Percentiles rank a stretch among this genome's conserved stretches.
phyloP scores from a whole-genome alignment of 2,888 invertebrate genomes.

The Mallateleia sp. region DNA sequence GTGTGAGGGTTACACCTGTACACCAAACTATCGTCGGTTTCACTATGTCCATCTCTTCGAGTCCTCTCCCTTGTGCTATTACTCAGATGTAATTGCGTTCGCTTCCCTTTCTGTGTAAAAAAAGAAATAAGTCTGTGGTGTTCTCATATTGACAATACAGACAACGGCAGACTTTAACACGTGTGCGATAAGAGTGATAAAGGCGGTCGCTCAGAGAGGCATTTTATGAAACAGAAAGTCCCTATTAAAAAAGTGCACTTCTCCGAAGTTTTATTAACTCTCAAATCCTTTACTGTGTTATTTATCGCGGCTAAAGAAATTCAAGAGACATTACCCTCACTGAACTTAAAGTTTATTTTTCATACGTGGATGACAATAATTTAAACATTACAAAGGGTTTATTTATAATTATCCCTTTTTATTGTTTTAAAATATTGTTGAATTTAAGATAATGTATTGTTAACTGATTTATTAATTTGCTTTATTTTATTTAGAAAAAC shows the following conservation, averaged over 20 bases:
- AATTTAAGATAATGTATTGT: too few relatives aligned
- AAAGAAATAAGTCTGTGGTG: constrained; percentile 65
- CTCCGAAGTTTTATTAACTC: constrained; percentile 71
- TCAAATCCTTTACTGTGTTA: constrained; percentile 48
- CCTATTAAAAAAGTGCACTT: constrained; percentile 68
- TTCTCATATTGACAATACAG: constrained; percentile 74
- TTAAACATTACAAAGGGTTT: too few relatives aligned
- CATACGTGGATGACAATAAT: too few relatives aligned
- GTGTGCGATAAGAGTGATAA: constrained; percentile 76
- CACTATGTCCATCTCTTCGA: constrained; percentile 65
- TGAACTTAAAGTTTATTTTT: neutral
- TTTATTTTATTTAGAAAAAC: neutral
- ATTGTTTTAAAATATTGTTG: too few relatives aligned
- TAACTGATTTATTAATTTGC: too few relatives aligned
- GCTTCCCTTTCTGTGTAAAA: constrained; percentile 70
- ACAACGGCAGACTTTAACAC: constrained; percentile 63
- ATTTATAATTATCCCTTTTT: too few relatives aligned
- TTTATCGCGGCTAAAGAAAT: constrained; percentile 49
- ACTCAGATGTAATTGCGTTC: constrained; percentile 77
- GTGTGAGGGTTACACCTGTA: constrained; percentile 74
- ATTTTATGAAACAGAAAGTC: constrained; percentile 69
- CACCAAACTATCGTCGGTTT: constrained; percentile 58
- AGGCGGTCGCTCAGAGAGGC: constrained; percentile 59
- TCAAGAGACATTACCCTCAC: neutral
- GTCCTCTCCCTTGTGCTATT: constrained; percentile 64